Percentiles rank a stretch among this genome's conserved stretches.
phyloP scores from a whole-genome alignment of 2,113 vertebrate species.

The Lagopus leucura region DNA sequence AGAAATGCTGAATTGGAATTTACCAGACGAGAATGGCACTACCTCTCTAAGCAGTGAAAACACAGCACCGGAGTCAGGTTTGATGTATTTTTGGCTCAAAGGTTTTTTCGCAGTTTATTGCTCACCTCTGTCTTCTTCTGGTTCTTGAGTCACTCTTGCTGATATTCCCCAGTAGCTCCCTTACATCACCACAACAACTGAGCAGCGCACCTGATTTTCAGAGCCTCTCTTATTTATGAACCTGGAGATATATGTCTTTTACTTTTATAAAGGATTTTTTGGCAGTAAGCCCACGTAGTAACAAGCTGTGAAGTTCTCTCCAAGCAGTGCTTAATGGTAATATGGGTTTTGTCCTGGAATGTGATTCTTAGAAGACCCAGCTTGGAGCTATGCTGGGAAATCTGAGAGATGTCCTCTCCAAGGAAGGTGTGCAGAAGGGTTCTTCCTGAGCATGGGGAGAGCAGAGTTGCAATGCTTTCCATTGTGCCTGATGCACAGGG shows the following conservation, averaged over 20 bases:
- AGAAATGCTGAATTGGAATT: slow-evolving; percentile 74
- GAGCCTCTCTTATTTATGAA: slow-evolving; percentile 15
- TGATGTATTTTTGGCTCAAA: slow-evolving; percentile 70
- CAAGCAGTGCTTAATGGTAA: background rate
- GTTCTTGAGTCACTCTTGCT: slow-evolving; percentile 31
- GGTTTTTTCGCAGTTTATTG: slow-evolving; percentile 70
- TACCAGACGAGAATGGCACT: slow-evolving; percentile 65
- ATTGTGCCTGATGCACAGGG: background rate
- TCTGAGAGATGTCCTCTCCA: background rate
- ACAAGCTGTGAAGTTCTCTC: background rate
- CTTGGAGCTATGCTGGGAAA: background rate
- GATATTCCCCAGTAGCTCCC: slow-evolving; percentile 22
- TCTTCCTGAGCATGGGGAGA: rapidly evolving
- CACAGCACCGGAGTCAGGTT: background rate
- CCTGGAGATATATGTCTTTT: background rate
- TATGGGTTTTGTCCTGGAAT: background rate
- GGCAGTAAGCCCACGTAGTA: background rate
- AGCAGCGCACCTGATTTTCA: slow-evolving; percentile 20
- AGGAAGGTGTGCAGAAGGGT: background rate
- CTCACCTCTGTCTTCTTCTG: slow-evolving; percentile 70
- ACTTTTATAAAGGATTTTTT: background rate
- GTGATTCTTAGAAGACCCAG: background rate
- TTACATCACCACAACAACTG: slow-evolving; percentile 20
- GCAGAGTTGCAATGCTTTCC: background rate
- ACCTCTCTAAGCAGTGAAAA: slow-evolving; percentile 71